Conservation (phyloP, 2,888 invertebrate genomes). For the Antheraea assamensis region DNA sequence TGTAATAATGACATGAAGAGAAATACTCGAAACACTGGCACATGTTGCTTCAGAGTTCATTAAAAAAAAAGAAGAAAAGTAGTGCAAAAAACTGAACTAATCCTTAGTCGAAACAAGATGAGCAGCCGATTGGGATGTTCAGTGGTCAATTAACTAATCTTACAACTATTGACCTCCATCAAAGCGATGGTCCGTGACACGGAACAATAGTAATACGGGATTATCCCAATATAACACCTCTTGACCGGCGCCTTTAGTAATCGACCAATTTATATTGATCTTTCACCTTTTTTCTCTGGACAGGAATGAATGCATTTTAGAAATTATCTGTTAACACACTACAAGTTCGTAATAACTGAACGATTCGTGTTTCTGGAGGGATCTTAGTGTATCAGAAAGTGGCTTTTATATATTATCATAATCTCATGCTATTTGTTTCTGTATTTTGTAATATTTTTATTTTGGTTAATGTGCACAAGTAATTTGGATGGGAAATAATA, state of each 20-base stretch:
- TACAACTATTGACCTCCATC: conserved; percentile 76
- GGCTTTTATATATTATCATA: too few species aligned
- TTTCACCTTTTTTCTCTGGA: neutral
- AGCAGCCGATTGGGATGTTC: conserved; percentile 26
- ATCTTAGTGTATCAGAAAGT: too few species aligned
- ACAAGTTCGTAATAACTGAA: too few species aligned
- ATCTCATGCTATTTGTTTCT: too few species aligned
- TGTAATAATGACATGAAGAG: too few species aligned
- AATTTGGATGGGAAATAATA: too few species aligned
- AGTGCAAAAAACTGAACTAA: neutral
- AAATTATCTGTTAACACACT: too few species aligned
- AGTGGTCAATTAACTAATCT: conserved; percentile 36
- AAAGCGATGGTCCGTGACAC: conserved; percentile 70
- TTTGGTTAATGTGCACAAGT: too few species aligned
- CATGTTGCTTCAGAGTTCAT: too few species aligned
- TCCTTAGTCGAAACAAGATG: neutral
- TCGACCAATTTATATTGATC: conserved; percentile 19
- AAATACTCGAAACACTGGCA: too few species aligned
- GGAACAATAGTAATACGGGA: conserved; percentile 73
- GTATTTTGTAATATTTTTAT: too few species aligned
- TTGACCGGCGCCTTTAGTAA: conserved; percentile 49
- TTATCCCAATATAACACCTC: conserved; percentile 79
- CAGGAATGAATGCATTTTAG: neutral
- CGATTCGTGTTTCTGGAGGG: too few species aligned
- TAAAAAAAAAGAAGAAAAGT: neutral